Conservation (phyloP, 1,140 invertebrate species). For the Oscheius sp. region DNA sequence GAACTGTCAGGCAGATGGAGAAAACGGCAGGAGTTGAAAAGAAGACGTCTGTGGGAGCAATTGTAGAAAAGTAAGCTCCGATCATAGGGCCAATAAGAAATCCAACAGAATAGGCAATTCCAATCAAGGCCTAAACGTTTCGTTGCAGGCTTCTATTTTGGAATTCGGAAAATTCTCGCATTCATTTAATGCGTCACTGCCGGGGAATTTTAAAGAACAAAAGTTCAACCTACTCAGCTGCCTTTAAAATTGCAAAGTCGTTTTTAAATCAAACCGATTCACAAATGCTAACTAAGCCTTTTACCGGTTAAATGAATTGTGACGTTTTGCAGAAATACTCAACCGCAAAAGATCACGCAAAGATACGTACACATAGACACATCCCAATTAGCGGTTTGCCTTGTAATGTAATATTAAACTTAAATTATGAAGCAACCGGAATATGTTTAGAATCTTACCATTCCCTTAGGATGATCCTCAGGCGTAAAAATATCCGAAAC, state of each 20-base stretch:
- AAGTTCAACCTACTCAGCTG: neutral
- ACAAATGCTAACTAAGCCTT: no score
- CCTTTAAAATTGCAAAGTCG: no score
- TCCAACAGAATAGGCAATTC: conserved; percentile 92
- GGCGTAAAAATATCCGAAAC: conserved; percentile 84
- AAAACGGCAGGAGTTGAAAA: conserved; percentile 80
- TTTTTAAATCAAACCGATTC: no score
- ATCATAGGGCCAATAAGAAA: conserved; percentile 93
- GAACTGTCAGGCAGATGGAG: conserved; percentile 74
- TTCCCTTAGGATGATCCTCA: conserved; percentile 81
- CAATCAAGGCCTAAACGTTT: conserved; percentile 78
- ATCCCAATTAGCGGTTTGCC: no score
- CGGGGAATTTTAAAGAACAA: neutral
- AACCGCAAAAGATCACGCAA: no score
- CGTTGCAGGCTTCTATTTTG: neutral
- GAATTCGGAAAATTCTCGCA: neutral
- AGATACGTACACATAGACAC: no score
- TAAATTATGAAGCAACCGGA: conserved; percentile 6
- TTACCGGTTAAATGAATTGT: no score
- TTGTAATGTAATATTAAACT: neutral
- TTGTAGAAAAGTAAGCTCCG: conserved; percentile 82
- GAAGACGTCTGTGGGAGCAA: conserved; percentile 70
- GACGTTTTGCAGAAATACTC: no score
- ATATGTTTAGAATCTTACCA: conserved; percentile 75
- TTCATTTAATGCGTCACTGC: no score